Percentiles rank a stretch among this genome's conserved stretches.
These are phyloP conservation scores for Rallus limicola DNA, from an alignment of 2,113 vertebrate genomes.

Conservation along the genomic window DNA sequence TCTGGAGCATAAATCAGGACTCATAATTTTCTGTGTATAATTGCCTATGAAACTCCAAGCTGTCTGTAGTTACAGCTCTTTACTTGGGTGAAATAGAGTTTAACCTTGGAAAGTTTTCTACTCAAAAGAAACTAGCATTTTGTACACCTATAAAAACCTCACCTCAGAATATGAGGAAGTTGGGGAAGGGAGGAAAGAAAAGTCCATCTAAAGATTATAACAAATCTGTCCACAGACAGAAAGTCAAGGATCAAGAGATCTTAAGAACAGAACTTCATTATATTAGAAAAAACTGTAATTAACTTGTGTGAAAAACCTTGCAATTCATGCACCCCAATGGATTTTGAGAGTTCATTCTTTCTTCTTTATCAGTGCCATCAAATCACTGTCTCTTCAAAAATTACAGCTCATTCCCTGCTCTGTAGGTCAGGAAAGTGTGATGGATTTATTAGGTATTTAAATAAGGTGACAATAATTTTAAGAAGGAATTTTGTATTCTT, in stretches of 20 bases:
- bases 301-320: conserved; percentile 33
- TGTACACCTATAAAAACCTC: background rate
- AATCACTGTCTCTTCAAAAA: conserved; percentile 12
- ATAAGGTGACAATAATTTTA: background rate
- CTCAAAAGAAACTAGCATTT: background rate
- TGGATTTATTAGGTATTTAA: background rate
- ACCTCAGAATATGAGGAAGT: background rate
- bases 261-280: background rate
- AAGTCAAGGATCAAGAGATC: conserved; percentile 1
- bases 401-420: background rate
- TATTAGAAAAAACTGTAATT: conserved; percentile 47
- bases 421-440: background rate
- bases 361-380: conserved; percentile 11
- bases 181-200: background rate
- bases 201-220: background rate
- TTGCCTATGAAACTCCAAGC: background rate
- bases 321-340: conserved; percentile 34
- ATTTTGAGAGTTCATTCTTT: conserved; percentile 12
- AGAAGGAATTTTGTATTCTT: background rate
- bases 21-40: background rate
- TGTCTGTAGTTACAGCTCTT: background rate
- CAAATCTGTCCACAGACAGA: conserved; percentile 15
- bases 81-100: background rate
- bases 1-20: background rate
- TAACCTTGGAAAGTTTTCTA: background rate